These are phyloP conservation scores for Hypomesus transpacificus DNA, from an alignment of 2,113 vertebrate species.

Conservation along the genomic window DNA sequence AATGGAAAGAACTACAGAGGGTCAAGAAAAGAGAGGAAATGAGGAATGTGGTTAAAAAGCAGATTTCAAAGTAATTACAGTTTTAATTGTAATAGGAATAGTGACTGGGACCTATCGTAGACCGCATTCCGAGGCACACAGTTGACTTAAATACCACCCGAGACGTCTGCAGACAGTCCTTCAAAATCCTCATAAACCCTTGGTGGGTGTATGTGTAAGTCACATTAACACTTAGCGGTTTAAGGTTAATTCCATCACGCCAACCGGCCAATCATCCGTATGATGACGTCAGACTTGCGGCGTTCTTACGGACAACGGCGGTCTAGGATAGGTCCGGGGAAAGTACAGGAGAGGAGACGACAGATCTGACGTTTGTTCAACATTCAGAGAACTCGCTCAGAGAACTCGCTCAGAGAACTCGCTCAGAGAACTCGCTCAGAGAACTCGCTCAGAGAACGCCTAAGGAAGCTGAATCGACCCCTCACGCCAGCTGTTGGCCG, in stretches of 20 bases:
- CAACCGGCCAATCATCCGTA: too few species aligned
- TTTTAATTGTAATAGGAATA: slow-evolving; percentile 54
- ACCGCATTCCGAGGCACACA: slow-evolving; percentile 49
- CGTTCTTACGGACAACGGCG: slow-evolving; percentile 30
- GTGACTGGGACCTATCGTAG: slow-evolving; percentile 67
- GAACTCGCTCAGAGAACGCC: too few species aligned
- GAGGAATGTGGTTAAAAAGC: slow-evolving; percentile 83
- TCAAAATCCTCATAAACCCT: too few species aligned
- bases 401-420: too few species aligned
- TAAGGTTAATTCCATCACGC: not conserved
- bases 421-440: too few species aligned
- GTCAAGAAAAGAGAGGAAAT: slow-evolving; percentile 89
- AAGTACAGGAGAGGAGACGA: slow-evolving; percentile 55
- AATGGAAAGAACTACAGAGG: slow-evolving; percentile 98
- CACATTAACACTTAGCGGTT: not conserved
- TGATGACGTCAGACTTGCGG: too few species aligned
- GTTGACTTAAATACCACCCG: not conserved
- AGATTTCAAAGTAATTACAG: slow-evolving; percentile 71
- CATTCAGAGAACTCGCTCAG: slow-evolving; percentile 7
- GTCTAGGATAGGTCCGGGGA: slow-evolving; percentile 71
- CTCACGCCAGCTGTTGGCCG: too few species aligned
- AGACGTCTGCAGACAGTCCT: too few species aligned
- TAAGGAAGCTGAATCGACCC: too few species aligned
- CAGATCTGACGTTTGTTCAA: slow-evolving; percentile 40
- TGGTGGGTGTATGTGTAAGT: too few species aligned